Percentiles rank a stretch among this genome's conserved stretches.
phyloP scores from a whole-genome alignment of 2,113 vertebrate species.

The Mus musculus region GRCm39 chr13:65333001-65333500 shows the following conservation, averaged over 20 bases:
- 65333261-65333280: not conserved
- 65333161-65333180: not conserved
- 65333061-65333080: not conserved
- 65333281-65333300: not conserved
- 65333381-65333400: not conserved
- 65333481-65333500: not conserved
- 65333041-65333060: not conserved
- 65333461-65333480: not conserved
- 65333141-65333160: not conserved
- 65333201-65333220: not conserved
- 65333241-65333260: not conserved
- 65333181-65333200: not conserved
- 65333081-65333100: not conserved
- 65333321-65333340: not conserved
- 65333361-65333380: not conserved
- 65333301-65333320: not conserved
- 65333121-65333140: not conserved
- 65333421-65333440: not conserved
- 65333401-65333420: not conserved
- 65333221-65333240: not conserved
- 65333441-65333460: not conserved
- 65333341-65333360: not conserved
- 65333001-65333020: not conserved
- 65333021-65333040: not conserved
- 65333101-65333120: not conserved